These are phyloP conservation scores for Hartigia nigra DNA, from an alignment of 2,888 invertebrate species.

Conservation along the genomic window DNA sequence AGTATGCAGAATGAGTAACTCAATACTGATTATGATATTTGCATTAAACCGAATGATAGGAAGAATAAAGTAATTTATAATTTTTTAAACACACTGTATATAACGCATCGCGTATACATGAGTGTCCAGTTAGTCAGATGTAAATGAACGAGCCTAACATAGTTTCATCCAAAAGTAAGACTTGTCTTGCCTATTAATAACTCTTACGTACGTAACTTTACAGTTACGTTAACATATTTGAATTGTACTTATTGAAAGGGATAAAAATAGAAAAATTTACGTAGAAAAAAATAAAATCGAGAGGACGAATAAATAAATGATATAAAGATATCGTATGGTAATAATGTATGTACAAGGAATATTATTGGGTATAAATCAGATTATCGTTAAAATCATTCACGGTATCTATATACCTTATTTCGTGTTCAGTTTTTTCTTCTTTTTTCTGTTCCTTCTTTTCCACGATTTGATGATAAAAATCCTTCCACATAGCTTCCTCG, in stretches of 20 bases:
- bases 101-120: neutral
- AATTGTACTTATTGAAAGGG: neutral
- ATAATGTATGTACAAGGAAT: neutral
- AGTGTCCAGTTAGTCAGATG: neutral
- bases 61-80: neutral
- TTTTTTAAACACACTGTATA: neutral
- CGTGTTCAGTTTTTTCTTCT: constrained; percentile 74
- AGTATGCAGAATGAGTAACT: neutral
- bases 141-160: neutral
- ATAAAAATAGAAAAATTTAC: neutral
- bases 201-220: too few relatives aligned
- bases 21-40: neutral
- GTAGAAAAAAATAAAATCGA: neutral
- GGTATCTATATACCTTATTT: constrained; percentile 69
- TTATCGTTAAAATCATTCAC: neutral
- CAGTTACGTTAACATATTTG: neutral
- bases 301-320: neutral
- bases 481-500: constrained; percentile 85
- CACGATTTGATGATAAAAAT: constrained; percentile 70
- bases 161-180: neutral
- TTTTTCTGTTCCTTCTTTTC: constrained; percentile 73
- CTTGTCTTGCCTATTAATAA: neutral
- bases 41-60: neutral
- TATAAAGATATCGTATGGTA: neutral
- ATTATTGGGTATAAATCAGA: neutral